Percentiles rank a stretch among this genome's conserved stretches.
These are phyloP conservation scores for Lanius collurio DNA, from an alignment of 2,113 vertebrate genomes.

Conservation along the genomic window DNA sequence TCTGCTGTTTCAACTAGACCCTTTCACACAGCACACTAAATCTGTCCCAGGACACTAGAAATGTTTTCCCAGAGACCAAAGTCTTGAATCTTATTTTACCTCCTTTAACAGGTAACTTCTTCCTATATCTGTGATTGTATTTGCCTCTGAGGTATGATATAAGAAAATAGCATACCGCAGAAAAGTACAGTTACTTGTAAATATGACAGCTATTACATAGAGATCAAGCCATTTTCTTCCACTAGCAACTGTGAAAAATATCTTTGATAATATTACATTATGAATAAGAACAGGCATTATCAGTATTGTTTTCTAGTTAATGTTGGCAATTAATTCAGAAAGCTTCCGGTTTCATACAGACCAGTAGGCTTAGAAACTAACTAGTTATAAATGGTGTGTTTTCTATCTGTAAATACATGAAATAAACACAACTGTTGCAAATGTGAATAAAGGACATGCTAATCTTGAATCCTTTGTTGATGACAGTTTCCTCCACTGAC, in stretches of 20 bases:
- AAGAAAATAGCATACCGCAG: neutral
- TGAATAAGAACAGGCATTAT: neutral
- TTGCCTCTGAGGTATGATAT: neutral
- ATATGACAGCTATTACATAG: neutral
- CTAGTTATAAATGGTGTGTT: neutral
- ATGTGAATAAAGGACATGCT: neutral
- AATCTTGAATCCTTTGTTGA: neutral
- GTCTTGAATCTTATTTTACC: neutral
- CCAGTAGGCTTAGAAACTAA: neutral
- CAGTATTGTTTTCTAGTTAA: neutral
- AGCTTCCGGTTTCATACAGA: neutral
- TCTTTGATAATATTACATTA: neutral
- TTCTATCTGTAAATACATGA: neutral
- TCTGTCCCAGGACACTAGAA: neutral
- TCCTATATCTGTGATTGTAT: neutral
- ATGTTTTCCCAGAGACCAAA: neutral
- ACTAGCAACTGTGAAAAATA: neutral
- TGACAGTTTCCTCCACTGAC: neutral
- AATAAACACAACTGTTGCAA: neutral
- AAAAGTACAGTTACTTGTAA: neutral
- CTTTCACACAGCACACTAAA: neutral
- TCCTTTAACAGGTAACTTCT: neutral
- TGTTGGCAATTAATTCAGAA: neutral
- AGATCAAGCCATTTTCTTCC: neutral
- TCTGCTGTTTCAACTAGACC: neutral